A percentile compares a stretch with the other conserved stretches of the same genome.
phyloP scores from a whole-genome alignment of 2,888 invertebrate species.

The Caenorhabditis doughertyi region DNA sequence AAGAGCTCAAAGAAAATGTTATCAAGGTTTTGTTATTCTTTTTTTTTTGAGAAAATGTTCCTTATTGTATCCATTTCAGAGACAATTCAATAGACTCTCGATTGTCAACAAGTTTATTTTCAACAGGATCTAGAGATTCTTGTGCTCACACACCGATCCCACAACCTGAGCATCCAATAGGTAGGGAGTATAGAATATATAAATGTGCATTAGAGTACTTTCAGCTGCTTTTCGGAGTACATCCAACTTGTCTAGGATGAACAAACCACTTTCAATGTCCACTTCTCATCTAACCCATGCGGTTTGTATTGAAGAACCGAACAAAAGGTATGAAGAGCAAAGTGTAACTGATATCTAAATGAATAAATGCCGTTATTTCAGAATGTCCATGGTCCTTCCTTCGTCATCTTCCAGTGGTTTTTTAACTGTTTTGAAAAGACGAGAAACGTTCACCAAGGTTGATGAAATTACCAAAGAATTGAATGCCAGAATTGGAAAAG shows the following conservation, averaged over 20 bases:
- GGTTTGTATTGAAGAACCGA: background rate
- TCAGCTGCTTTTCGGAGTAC: conserved; percentile 16
- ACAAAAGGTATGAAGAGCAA: conserved; percentile 16
- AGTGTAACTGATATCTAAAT: background rate
- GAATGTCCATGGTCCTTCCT: conserved; percentile 64
- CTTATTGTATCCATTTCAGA: too few relatives aligned
- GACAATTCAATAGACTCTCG: conserved; percentile 67
- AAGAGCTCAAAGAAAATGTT: conserved; percentile 32
- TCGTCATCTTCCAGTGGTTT: conserved; percentile 52
- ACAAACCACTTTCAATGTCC: conserved; percentile 53
- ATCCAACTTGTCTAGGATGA: conserved; percentile 13
- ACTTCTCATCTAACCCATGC: conserved; percentile 44
- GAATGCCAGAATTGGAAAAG: conserved; percentile 51
- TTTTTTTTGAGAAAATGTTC: background rate
- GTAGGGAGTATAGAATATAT: background rate
- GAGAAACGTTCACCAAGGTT: conserved; percentile 68
- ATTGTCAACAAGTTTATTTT: conserved; percentile 66
- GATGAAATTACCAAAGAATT: conserved; percentile 63
- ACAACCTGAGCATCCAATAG: conserved; percentile 52
- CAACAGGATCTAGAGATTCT: conserved; percentile 55
- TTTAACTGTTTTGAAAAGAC: conserved; percentile 57
- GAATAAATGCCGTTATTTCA: conserved; percentile 10
- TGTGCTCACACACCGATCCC: conserved; percentile 62
- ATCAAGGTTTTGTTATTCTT: conserved; percentile 38
- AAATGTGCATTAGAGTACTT: too few relatives aligned